Base-by-base conservation (phyloP, 2,888 invertebrate genomes). In the Oscheius myriophilus region DNA sequence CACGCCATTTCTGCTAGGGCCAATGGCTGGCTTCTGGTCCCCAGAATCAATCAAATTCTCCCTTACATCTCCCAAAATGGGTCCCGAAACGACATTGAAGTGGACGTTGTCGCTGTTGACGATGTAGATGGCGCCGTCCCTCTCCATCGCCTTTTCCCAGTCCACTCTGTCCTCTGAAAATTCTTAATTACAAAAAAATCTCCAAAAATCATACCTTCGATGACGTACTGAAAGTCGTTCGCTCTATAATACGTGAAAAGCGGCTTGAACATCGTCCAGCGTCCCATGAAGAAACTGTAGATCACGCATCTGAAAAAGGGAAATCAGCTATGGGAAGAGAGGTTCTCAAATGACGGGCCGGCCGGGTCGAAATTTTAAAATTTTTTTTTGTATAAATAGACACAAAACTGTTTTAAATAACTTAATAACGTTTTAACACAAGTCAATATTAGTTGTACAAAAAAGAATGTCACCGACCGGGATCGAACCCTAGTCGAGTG, bases 121-220 rank as follows among this genome's bases (percentile, higher is more conserved):
- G 18, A 55, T 21, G 39, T 55, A 55, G 26, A 55, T 55, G n/a
- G 55, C 26, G 18, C 55, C 55, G 11, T 25, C 12, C n/a, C 18
- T 18, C 23, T 1, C 2, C n/a, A 33, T 9, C 33, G 3, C 33
- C 3, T 3, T 12, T 18, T 18, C 23, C 12, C 52, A 11, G 12
- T 25, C 26, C 52, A n/a, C 23, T 18, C 6, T 18, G n/a, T 25
- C 26, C 14, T 12, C 52, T 26, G 18, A 18, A 52, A 12, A 26
- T 26, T 2, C 9, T 33, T 33, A 33, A 33, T 6, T 6, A 33
- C 3, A 9, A 9, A 33, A 9, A 33, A 33, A 33, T 6, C 9
- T 33, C 33, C 3, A 33, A 33, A 33, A 9, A 33, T 33, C 33
- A 3, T 33, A 33, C 33, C 33, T 33, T 3, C 9, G 4, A 33